Percentiles rank a stretch among this genome's conserved stretches.
Evolutionary conservation across 64 coral and sea anemone genomes (phyloP).

Genomic region (Montipora cactus): DNA sequence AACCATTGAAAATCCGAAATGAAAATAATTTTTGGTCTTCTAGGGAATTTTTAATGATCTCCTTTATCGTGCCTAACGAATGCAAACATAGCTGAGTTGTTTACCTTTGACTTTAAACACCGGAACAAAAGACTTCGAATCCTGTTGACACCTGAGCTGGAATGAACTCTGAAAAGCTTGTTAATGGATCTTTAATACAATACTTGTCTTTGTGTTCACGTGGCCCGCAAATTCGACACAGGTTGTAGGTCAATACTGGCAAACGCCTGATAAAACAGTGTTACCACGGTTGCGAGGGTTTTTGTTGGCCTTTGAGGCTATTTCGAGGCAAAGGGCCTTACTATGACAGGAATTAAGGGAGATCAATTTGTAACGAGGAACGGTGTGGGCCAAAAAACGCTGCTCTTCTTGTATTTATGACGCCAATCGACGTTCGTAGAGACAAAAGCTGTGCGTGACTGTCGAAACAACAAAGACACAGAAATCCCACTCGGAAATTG

Average conservation of each 20-base stretch:
- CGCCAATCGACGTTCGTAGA: neutral
- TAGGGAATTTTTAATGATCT: neutral
- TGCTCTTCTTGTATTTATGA: neutral
- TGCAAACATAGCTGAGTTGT: constrained; percentile 15
- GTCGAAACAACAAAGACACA: neutral
- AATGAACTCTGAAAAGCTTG: constrained; percentile 37
- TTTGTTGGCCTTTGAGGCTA: neutral
- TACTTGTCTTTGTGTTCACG: constrained; percentile 26
- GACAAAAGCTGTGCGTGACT: neutral
- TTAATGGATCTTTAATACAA: constrained; percentile 51
- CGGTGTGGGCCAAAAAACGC: neutral
- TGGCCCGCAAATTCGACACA: neutral
- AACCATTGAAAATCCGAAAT: too few species aligned
- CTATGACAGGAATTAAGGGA: neutral
- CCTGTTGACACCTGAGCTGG: constrained; percentile 32
- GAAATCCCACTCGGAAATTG: constrained; percentile 7
- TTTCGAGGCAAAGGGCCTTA: neutral
- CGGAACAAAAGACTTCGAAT: constrained; percentile 5
- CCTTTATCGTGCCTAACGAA: neutral
- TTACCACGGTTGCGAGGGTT: constrained; percentile 14
- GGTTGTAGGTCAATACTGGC: constrained; percentile 10
- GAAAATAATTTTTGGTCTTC: neutral
- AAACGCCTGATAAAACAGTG: constrained; percentile 20
- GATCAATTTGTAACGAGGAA: neutral
- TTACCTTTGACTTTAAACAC: neutral